These are phyloP conservation scores for Drosophila peninsularis DNA, from an alignment of 2,888 invertebrate genomes.

Conservation along the genomic window DNA sequence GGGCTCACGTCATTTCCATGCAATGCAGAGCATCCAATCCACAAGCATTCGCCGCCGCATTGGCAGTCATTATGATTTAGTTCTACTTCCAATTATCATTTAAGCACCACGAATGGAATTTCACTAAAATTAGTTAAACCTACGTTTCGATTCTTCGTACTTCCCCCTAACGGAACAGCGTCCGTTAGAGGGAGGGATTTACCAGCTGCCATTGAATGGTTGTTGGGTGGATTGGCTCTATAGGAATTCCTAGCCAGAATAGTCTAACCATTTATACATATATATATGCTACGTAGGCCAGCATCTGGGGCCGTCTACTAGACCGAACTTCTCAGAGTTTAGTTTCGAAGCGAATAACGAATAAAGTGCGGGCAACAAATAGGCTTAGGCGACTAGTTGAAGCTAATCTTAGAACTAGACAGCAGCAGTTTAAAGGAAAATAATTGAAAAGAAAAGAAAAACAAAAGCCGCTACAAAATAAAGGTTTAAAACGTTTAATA, in stretches of 20 bases:
- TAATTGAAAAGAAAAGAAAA: background rate
- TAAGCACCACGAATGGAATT: conserved; percentile 12
- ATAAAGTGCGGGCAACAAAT: conserved; percentile 35
- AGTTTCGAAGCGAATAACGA: conserved; percentile 26
- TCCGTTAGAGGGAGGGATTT: no score
- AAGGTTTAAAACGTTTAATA: conserved; percentile 33
- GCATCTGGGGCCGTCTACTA: conserved; percentile 4
- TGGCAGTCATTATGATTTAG: conserved; percentile 68
- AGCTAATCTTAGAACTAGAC: conserved; percentile 31
- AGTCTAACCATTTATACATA: conserved; percentile 62
- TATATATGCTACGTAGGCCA: background rate
- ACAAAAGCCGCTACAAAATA: conserved; percentile 30
- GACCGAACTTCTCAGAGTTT: conserved; percentile 20
- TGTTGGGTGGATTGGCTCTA: conserved; percentile 12
- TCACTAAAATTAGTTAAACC: conserved; percentile 4
- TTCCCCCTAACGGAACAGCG: conserved; percentile 2
- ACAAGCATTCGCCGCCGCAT: conserved; percentile 8
- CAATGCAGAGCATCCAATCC: background rate
- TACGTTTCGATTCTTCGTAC: background rate
- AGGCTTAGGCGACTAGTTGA: conserved; percentile 29
- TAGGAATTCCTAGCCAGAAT: conserved; percentile 37
- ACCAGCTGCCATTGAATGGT: conserved; percentile 36
- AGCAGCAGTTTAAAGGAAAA: conserved; percentile 17
- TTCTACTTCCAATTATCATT: conserved; percentile 29
- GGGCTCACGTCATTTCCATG: conserved; percentile 7